phyloP scores from a whole-genome alignment of 2,797 vertebrate genomes.

The Kryptolebias ocellatus region DNA sequence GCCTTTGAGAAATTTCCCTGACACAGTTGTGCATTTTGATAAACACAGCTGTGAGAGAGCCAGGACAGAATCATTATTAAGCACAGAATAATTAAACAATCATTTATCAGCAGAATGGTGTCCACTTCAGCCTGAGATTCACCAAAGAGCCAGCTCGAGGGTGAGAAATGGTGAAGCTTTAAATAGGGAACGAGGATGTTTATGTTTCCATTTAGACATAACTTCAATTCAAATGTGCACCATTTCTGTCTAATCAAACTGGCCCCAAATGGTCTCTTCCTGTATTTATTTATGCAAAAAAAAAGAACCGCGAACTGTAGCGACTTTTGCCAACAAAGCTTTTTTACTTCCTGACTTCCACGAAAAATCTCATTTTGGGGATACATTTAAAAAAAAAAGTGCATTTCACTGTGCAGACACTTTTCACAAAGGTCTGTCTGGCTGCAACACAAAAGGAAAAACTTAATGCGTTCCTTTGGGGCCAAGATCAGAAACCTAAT shows the following conservation, averaged over 20 bases:
- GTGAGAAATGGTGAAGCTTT: slow-evolving; percentile 40
- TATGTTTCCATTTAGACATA: slow-evolving; percentile 65
- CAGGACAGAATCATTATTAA: slow-evolving; percentile 27
- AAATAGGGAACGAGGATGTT: slow-evolving; percentile 68
- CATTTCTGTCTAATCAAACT: slow-evolving; percentile 64
- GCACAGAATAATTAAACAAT: slow-evolving; percentile 38
- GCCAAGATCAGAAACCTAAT: slow-evolving; percentile 9
- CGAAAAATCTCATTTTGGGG: slow-evolving; percentile 43
- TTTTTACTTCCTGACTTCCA: slow-evolving; percentile 19
- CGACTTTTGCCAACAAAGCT: slow-evolving; percentile 48
- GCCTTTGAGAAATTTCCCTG: slow-evolving; percentile 9
- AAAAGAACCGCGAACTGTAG: slow-evolving; percentile 63
- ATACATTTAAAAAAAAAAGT: slow-evolving; percentile 21
- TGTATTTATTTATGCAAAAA: slow-evolving; percentile 77
- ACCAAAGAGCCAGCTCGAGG: slow-evolving; percentile 16
- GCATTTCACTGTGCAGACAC: slow-evolving; percentile 25
- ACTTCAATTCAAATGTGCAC: slow-evolving; percentile 55
- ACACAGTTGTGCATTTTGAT: slow-evolving; percentile 31
- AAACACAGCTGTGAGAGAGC: slow-evolving; percentile 51
- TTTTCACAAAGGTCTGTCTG: slow-evolving; percentile 38
- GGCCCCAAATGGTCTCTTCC: slow-evolving; percentile 65
- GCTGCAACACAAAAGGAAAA: slow-evolving; percentile 36
- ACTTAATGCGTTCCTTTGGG: slow-evolving; percentile 45
- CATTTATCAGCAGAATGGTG: slow-evolving; percentile 21
- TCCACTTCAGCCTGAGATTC: neutral